phyloP scores from a whole-genome alignment of 2,797 vertebrate species.

The Okamejei kenojei region DNA sequence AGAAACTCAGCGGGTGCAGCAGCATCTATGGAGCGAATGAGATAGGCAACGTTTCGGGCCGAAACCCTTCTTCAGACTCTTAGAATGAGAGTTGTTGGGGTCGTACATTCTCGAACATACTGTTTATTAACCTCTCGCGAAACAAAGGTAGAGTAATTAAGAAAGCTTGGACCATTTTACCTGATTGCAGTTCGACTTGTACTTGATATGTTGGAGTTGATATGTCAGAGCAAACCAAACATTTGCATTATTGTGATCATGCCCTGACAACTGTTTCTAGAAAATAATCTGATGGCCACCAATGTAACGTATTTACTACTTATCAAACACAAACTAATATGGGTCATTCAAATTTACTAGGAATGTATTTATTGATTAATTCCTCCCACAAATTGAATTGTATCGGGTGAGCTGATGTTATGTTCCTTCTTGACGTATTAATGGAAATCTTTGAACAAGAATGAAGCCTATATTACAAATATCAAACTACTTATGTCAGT shows the following conservation, averaged over 20 bases:
- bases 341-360: not conserved
- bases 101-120: not conserved
- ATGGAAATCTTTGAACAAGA: no score
- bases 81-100: no score
- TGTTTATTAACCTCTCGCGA: not conserved
- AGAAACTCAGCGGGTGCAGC: no score
- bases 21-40: no score
- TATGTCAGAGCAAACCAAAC: not conserved
- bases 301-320: no score
- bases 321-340: not conserved
- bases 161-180: not conserved
- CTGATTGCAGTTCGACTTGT: not conserved
- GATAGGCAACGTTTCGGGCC: no score
- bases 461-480: not conserved
- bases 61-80: no score
- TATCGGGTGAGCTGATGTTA: not conserved
- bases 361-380: not conserved
- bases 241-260: not conserved
- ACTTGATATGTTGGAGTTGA: not conserved
- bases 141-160: not conserved
- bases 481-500: not conserved
- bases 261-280: not conserved
- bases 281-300: not conserved
- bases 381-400: not conserved
- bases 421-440: no score